phyloP scores from a whole-genome alignment of 2,797 vertebrate species.

The Aythya fuligula region DNA sequence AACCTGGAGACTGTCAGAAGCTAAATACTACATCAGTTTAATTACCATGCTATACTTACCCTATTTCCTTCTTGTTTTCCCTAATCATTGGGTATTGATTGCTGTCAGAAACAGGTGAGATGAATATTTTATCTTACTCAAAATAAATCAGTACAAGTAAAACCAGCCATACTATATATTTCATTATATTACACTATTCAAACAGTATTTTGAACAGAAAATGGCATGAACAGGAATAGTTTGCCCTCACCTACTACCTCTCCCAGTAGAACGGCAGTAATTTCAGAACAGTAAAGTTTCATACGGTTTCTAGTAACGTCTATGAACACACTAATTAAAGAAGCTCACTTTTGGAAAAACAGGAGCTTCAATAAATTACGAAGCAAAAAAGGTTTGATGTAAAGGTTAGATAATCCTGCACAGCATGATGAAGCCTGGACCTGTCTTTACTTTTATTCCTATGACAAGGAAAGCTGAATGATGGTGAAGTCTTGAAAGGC shows the following conservation, averaged over 20 bases:
- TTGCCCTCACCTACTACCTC: constrained; percentile 14
- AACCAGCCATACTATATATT: background rate
- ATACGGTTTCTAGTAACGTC: constrained; percentile 58
- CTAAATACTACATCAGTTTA: background rate
- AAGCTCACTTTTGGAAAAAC: constrained; percentile 58
- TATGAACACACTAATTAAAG: constrained; percentile 72
- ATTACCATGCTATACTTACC: background rate
- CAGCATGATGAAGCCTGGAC: constrained; percentile 60
- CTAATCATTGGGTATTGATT: background rate
- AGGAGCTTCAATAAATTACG: constrained; percentile 63
- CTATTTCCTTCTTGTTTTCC: background rate
- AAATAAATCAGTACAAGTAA: background rate
- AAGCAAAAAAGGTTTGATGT: constrained; percentile 64
- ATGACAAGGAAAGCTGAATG: constrained; percentile 69
- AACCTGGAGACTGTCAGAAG: background rate
- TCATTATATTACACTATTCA: constrained; percentile 5
- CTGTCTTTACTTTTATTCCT: constrained; percentile 65
- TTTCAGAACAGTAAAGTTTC: constrained; percentile 53
- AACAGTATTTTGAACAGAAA: constrained; percentile 46
- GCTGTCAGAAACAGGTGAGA: background rate
- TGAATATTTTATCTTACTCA: background rate
- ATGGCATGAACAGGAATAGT: constrained; percentile 28
- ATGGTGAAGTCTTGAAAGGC: constrained; percentile 76
- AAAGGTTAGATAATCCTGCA: constrained; percentile 74
- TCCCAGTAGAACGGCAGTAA: constrained; percentile 41